Conservation (phyloP, 2,888 invertebrate genomes). For the Thecophora atra region DNA sequence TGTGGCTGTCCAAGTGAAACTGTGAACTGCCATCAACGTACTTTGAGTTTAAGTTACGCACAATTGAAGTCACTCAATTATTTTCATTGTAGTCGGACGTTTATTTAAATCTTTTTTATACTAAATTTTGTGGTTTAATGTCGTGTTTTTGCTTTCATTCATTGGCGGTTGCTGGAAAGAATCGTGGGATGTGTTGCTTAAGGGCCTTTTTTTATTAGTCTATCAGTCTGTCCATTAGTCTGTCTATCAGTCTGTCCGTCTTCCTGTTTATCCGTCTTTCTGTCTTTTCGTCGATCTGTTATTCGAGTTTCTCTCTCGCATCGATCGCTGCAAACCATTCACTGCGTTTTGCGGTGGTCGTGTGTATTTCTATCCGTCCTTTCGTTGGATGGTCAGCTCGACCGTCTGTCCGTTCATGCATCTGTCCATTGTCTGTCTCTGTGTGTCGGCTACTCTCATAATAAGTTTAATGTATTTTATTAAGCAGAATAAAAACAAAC, state of each 20-base stretch:
- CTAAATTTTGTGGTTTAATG: neutral
- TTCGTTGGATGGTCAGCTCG: too few relatives aligned
- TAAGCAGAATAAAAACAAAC: conserved; percentile 19
- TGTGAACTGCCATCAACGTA: conserved; percentile 35
- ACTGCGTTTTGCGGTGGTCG: neutral
- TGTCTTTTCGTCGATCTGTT: neutral
- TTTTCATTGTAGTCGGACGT: neutral
- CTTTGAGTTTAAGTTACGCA: conserved; percentile 41
- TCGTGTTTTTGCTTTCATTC: neutral
- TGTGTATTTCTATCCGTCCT: neutral
- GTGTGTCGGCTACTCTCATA: conserved; percentile 18
- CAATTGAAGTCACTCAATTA: conserved; percentile 37
- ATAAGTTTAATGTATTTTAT: conserved; percentile 34
- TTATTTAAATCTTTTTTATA: conserved; percentile 4
- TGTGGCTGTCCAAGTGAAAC: conserved; percentile 30
- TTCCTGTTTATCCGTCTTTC: neutral
- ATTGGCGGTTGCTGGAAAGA: neutral
- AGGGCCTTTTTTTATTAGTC: conserved; percentile 12
- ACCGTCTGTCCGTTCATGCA: neutral
- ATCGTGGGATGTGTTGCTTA: conserved; percentile 5
- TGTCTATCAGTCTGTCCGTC: neutral
- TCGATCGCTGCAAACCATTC: conserved; percentile 3
- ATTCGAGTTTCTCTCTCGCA: neutral
- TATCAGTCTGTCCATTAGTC: conserved; percentile 23
- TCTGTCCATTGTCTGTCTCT: neutral